Evolutionary conservation across 1,140 invertebrate genomes (phyloP).

Genomic region (Neodiprion fabricii): DNA sequence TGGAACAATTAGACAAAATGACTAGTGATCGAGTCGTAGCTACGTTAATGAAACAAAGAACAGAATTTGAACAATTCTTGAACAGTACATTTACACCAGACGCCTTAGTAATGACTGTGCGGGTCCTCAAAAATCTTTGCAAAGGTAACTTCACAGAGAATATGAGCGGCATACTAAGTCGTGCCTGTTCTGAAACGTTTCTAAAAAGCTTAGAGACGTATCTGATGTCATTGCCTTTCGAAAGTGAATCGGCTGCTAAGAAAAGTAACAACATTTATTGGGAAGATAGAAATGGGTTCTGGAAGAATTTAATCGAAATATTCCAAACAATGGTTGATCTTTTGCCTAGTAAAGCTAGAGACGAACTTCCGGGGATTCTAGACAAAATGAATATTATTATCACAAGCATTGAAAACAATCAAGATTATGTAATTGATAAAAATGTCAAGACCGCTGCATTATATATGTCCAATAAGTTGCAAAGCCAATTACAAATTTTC

Average conservation of each 20-base stretch:
- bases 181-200: constrained; percentile 2
- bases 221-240: background rate
- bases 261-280: constrained; percentile 52
- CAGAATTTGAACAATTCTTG: background rate
- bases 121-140: background rate
- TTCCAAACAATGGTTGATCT: constrained; percentile 47
- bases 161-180: background rate
- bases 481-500: constrained; percentile 41
- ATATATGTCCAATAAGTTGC: constrained; percentile 45
- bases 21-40: background rate
- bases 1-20: background rate
- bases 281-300: constrained; percentile 54
- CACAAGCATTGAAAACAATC: constrained; percentile 45
- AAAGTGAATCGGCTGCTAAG: constrained; percentile 27
- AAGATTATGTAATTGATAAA: constrained; percentile 32
- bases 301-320: constrained; percentile 49
- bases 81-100: background rate
- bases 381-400: constrained; percentile 49
- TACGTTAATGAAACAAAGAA: background rate
- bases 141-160: background rate
- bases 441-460: background rate
- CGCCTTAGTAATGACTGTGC: background rate
- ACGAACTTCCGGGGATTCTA: constrained; percentile 49
- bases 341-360: constrained; percentile 50
- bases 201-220: background rate